Base-by-base conservation (phyloP, 2,797 vertebrate species). In the Acrossocheilus wenchowensis region DNA sequence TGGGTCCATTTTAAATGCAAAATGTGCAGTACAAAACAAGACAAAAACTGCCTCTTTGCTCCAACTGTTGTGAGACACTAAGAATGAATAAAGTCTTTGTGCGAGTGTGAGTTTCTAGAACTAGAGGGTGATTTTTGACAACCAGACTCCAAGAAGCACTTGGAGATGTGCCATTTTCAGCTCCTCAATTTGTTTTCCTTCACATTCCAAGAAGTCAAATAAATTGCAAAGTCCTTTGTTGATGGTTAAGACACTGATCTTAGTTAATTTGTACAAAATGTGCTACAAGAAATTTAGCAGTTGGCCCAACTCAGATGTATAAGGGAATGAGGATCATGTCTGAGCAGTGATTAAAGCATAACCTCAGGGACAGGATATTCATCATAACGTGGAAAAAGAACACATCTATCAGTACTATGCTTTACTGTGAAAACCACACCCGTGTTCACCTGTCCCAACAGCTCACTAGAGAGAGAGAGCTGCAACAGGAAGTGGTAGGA, bases 101-200 rank as follows among this genome's bases (percentile, higher is more conserved):
- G 26, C 39, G 48, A 21, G 21, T 21, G 2, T 39, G 81, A 79
- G 17, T 64, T 89, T 90, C 85, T 92, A 89, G 92, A 91, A 82
- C 86, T 71, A 85, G 80, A 41, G 71, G 64, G 90, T 89, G 93
- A 92, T 90, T 93, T 94, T 92, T 94, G 39, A 93, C 94, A 92
- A 91, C 87, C 86, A 91, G 84, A 90, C 90, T 92, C 88, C 72
- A 93, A 84, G 85, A 81, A 81, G 66, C 45, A 72, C 12, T 62
- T 89, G 89, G 89, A 78, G 19, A 79, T 41, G 39, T 26, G 87
- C 85, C 84, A 78, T 72, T 64, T 78, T 62, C 15, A 52, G 60
- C 66, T 68, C 62, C 54, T 57, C 72, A 2, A 23, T 71, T 57
- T 54, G 50, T 64, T 72, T 48, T 34, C 52, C 50, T 26, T 74